Base-by-base conservation (phyloP, 2,888 invertebrate genomes). In the Cheilosia impressa region DNA sequence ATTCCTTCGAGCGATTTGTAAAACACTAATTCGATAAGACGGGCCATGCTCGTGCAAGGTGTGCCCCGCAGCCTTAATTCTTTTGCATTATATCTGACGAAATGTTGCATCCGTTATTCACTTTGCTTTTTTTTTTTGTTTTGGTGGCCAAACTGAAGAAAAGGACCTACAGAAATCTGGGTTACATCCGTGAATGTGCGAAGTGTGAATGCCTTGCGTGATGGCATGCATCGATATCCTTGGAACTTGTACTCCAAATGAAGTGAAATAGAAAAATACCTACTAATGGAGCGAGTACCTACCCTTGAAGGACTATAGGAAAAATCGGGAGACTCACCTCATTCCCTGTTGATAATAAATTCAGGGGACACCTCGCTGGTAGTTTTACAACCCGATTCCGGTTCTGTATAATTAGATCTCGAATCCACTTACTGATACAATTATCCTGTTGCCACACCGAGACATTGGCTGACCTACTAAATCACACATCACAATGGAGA, bases 161-260 rank as follows among this genome's bases (percentile, higher is more conserved):
- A 31, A 50, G 52, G 55, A 22, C 38, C 38, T 15, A n/a, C 0
- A 53, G 55, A 84, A 66, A 78, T 71, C 65, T 84, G 58, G 69
- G 43, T 43, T 79, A 71, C 58, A 69, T 79, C 79, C 63, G 57
- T 50, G 41, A 69, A 24, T 45, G 65, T 38, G 58, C 78, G 45
- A 78, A 63, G 58, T 84, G 60, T 75, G 75, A 66, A 65, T 76
- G 38, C 31, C 43, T 84, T 84, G 84, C 84, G 80, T 84, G 84
- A 55, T 84, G 75, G 84, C 75, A 80, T 84, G 79, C 75, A 84
- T 79, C 75, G 55, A 60, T 76, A 76, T 75, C 75, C 84, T 84
- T 84, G 83, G 63, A 69, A 47, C 45, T 57, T 52, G 55, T 43
- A 65, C 47, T 55, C 6, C 34, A 62, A 66, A 65, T 19, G 58